Percentiles rank a stretch among this genome's conserved stretches.
Conservation (phyloP, 1,140 invertebrate genomes). For the Solenopsis invicta region DNA sequence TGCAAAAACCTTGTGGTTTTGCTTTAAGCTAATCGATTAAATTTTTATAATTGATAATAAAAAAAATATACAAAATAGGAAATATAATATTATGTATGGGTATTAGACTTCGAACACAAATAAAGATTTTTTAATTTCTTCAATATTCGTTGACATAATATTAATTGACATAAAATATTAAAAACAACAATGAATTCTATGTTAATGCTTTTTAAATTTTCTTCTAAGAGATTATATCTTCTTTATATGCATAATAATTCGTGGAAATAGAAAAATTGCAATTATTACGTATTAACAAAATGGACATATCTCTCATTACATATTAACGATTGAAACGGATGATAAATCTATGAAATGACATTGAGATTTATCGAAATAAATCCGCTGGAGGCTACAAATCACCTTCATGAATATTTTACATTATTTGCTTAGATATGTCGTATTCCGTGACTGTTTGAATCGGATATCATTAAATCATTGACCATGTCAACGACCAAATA, state of each 20-base stretch:
- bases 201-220: conserved; percentile 7
- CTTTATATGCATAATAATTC: background rate
- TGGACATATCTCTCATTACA: background rate
- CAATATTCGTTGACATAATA: background rate
- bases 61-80: too few relatives aligned
- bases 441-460: background rate
- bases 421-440: background rate
- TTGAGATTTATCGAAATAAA: conserved; percentile 22
- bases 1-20: too few relatives aligned
- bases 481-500: conserved; percentile 38
- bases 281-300: background rate
- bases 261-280: background rate
- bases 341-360: conserved; percentile 45
- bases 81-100: too few relatives aligned
- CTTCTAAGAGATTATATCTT: background rate
- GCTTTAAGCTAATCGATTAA: too few relatives aligned
- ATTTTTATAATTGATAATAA: too few relatives aligned
- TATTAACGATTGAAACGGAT: conserved; percentile 23
- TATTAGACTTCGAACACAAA: too few relatives aligned
- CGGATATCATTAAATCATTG: conserved; percentile 5
- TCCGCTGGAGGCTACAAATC: conserved; percentile 6
- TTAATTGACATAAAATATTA: background rate
- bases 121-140: background rate
- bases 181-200: background rate
- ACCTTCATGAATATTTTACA: conserved; percentile 20